Percentiles rank a stretch among this genome's conserved stretches.
These are phyloP conservation scores for Drosophila guanche DNA, from an alignment of 1,140 invertebrate genomes.

Conservation along the genomic window DNA sequence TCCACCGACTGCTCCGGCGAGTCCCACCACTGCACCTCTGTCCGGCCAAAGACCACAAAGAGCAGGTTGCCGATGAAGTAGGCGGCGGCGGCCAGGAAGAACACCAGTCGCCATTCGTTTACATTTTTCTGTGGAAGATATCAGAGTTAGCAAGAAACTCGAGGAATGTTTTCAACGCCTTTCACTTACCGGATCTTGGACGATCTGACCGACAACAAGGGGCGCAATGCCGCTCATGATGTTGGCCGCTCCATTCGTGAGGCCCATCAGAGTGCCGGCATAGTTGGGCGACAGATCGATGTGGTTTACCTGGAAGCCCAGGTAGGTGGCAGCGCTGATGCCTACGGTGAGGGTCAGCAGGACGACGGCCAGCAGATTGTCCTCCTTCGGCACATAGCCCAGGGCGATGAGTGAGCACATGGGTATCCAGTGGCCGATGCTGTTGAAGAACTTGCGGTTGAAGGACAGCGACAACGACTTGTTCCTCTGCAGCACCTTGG, in stretches of 20 bases:
- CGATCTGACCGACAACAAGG: conserved; percentile 86
- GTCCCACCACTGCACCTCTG: conserved; percentile 88
- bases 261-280: conserved; percentile 88
- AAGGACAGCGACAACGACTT: conserved; percentile 85
- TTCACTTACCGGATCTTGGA: conserved; percentile 86
- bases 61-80: conserved; percentile 88
- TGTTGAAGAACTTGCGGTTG: conserved; percentile 88
- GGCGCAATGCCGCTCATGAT: conserved; percentile 90
- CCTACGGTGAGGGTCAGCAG: conserved; percentile 89
- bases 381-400: conserved; percentile 85
- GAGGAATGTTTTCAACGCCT: no score
- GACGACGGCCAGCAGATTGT: conserved; percentile 85
- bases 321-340: conserved; percentile 90
- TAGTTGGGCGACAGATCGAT: conserved; percentile 92
- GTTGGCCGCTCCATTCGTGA: conserved; percentile 91
- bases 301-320: conserved; percentile 89
- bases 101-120: conserved; percentile 89
- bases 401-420: conserved; percentile 87
- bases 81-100: conserved; percentile 89
- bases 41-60: conserved; percentile 88
- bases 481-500: conserved; percentile 86
- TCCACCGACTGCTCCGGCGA: conserved; percentile 57
- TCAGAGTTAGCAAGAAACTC: background rate
- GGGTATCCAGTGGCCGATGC: conserved; percentile 86
- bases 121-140: conserved; percentile 45